Conservation (phyloP, 2,888 invertebrate genomes). For the Drosophila dives region DNA sequence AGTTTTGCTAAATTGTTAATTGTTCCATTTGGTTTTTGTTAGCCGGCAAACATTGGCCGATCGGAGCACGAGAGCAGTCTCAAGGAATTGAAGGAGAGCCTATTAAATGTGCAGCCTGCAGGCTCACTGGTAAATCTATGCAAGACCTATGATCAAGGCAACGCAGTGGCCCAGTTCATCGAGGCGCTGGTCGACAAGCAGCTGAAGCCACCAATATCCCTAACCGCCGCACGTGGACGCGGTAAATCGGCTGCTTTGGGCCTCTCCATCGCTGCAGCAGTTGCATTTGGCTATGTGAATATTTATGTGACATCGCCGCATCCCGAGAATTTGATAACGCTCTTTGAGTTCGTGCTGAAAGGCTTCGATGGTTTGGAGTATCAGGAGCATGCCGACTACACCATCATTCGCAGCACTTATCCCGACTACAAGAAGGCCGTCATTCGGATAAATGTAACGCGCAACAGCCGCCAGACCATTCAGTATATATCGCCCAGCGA, state of each 20-base stretch:
- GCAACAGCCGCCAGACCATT: slow-evolving; percentile 96
- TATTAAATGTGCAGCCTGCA: slow-evolving; percentile 96
- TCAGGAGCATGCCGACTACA: slow-evolving; percentile 98
- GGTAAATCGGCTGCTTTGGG: slow-evolving; percentile 99
- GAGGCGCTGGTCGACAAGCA: slow-evolving; percentile 97
- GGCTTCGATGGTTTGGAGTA: slow-evolving; percentile 97
- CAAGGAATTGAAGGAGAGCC: slow-evolving; percentile 90
- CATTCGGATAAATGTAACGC: slow-evolving; percentile 95
- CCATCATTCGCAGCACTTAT: slow-evolving; percentile 96
- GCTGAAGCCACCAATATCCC: slow-evolving; percentile 93
- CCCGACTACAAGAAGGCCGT: slow-evolving; percentile 98
- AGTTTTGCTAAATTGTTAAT: not conserved
- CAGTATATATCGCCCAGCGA: slow-evolving; percentile 99
- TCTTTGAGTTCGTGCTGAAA: slow-evolving; percentile 98
- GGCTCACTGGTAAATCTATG: slow-evolving; percentile 95
- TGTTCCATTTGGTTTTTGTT: not conserved
- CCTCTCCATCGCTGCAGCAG: slow-evolving; percentile 93
- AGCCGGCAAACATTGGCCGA: slow-evolving; percentile 81
- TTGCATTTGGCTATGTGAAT: slow-evolving; percentile 93
- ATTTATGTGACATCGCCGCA: slow-evolving; percentile 99
- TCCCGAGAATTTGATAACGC: slow-evolving; percentile 98
- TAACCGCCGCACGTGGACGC: slow-evolving; percentile 98
- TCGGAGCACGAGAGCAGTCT: slow-evolving; percentile 87
- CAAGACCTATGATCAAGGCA: slow-evolving; percentile 96
- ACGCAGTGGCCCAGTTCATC: slow-evolving; percentile 95